Evolutionary conservation across 2,797 vertebrate species (phyloP).

Genomic region (Phoeniculus purpureus): DNA sequence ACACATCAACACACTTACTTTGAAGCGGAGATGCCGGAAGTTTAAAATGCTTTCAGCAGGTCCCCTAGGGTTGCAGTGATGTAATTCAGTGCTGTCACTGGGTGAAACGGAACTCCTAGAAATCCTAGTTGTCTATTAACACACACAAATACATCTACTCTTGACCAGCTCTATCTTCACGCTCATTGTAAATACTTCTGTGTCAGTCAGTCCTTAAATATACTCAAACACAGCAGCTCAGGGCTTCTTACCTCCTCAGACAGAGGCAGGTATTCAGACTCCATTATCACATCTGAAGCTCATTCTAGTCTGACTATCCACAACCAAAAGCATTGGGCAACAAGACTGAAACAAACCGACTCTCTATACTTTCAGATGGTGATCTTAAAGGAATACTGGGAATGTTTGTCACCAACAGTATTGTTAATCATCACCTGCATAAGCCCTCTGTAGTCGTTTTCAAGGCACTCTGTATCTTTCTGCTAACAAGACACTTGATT

Average conservation of each 20-base stretch:
- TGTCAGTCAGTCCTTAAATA: background rate
- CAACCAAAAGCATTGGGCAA: background rate
- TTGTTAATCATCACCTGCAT: background rate
- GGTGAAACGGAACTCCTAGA: background rate
- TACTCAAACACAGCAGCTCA: background rate
- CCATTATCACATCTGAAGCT: background rate
- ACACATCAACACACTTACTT: background rate
- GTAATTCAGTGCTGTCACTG: background rate
- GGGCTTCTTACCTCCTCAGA: background rate
- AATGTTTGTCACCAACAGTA: background rate
- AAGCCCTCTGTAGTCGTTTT: background rate
- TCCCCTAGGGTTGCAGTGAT: background rate
- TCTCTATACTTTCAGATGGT: background rate
- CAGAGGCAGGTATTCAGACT: background rate
- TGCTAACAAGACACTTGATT: background rate
- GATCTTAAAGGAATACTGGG: background rate
- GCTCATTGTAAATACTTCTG: background rate
- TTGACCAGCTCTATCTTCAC: background rate
- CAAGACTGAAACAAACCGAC: background rate
- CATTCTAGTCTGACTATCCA: background rate
- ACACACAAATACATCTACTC: background rate
- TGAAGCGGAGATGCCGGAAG: background rate
- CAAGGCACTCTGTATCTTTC: background rate
- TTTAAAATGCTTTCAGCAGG: background rate
- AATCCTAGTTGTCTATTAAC: background rate